Evolutionary conservation across 2,888 invertebrate genomes (phyloP), one percentile per base, ranked within the genome.

Genomic region (Danaus chrysippus): DNA sequence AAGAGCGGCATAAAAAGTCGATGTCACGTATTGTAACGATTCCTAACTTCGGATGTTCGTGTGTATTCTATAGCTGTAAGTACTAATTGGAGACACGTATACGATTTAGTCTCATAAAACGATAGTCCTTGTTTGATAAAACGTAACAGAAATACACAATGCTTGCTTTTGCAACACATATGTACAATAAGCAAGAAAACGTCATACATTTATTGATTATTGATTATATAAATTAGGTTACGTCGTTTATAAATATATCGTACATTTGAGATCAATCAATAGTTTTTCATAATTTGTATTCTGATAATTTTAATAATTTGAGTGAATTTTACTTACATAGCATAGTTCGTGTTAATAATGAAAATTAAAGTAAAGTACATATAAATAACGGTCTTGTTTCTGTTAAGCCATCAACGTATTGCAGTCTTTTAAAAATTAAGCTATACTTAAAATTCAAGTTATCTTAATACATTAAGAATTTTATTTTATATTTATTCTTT

Each of bases 81-180:
- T 72, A 69, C 77, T 83, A 84, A 84, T 84, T 83, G 77, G 75
- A 76, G 75, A 79, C 81, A 81, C 71, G 76, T 68, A 69, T 68
- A 78, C 77, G 80, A 76, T 79, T 83, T 81, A 78, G 83, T 77
- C 75, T 70, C 69, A 71, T 75, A 73, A 81, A 83, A 84, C 82
- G 81, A 84, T 83, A 83, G 81, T 76, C 77, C 76, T 78, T 83
- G 81, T 82, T 79, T 79, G 76, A 79, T 76, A 73, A 76, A 70
- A 79, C 77, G 74, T 75, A 58, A 60, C 64, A 70, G 73, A 79
- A 82, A 81, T 81, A 81, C 74, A 65, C 68, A 78, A 75, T 69
- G 62, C 62, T 66, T 70, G 70, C 69, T 68, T 67, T 71, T 69
- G 65, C 68, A 68, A 34, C 23, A 34, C 23, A 5, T 34, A 34